These are phyloP conservation scores for Sebastes minor DNA, from an alignment of 2,797 vertebrate genomes.

Conservation along the genomic window DNA sequence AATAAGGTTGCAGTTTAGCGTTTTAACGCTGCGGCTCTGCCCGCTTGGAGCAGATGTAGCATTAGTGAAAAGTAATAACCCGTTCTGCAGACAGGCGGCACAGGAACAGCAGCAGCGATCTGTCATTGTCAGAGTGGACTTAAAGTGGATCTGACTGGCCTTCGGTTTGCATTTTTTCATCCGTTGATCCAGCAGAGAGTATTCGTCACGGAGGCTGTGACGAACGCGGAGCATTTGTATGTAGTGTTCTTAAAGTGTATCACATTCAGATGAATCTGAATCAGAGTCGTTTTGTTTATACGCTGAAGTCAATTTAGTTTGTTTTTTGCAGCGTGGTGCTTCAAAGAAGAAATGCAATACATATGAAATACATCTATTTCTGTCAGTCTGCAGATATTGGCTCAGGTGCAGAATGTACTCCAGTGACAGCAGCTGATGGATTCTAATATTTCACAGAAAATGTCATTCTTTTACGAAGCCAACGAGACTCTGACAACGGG, in stretches of 20 bases:
- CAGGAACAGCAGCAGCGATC: constrained; percentile 24
- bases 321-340: background rate
- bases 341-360: background rate
- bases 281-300: background rate
- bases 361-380: background rate
- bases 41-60: background rate
- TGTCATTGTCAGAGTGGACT: constrained; percentile 30
- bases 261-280: background rate
- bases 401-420: background rate
- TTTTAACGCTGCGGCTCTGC: background rate
- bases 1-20: background rate
- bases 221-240: background rate
- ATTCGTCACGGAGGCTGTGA: background rate
- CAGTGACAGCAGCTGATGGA: background rate
- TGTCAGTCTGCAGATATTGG: background rate
- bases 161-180: constrained; percentile 15
- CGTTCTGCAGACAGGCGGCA: background rate
- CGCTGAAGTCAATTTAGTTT: background rate
- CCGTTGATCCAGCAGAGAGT: background rate
- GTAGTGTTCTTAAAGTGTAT: background rate
- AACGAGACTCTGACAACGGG: background rate
- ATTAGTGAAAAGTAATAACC: constrained; percentile 13
- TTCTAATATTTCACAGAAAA: background rate
- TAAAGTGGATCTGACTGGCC: constrained; percentile 14
- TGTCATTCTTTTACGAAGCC: too few species aligned